Conservation (phyloP, 2,113 vertebrate genomes). For the Nestor notabilis region DNA sequence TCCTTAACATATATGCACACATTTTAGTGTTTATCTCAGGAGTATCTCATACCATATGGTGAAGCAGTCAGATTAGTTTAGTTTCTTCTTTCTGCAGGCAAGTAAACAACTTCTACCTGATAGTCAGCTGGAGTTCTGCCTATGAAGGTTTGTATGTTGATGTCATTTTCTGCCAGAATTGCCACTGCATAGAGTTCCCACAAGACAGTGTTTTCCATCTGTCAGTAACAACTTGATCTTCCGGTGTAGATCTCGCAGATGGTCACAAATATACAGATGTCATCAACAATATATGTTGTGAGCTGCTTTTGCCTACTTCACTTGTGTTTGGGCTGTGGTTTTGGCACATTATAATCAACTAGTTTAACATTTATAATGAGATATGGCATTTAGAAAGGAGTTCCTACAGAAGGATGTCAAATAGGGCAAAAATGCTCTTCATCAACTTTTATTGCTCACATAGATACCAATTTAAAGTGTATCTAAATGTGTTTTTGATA, state of each 20-base stretch:
- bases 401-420: not conserved
- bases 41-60: slow-evolving; percentile 21
- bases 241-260: slow-evolving; percentile 1
- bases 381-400: not conserved
- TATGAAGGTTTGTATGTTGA: slow-evolving; percentile 28
- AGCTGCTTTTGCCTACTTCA: not conserved
- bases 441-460: not conserved
- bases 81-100: slow-evolving; percentile 18
- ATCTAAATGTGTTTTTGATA: not conserved
- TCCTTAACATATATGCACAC: not conserved
- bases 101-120: slow-evolving; percentile 12
- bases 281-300: not conserved
- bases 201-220: not conserved
- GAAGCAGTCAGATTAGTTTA: slow-evolving; percentile 26
- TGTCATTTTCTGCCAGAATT: slow-evolving; percentile 47
- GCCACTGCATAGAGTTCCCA: not conserved
- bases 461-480: not conserved
- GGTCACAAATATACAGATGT: slow-evolving; percentile 14
- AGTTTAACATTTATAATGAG: not conserved
- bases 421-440: not conserved
- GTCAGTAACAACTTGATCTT: slow-evolving; percentile 7
- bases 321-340: not conserved
- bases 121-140: slow-evolving; percentile 30
- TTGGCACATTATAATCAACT: not conserved
- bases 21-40: not conserved